Evolutionary conservation across 2,797 vertebrate genomes (phyloP).

Genomic region (Kryptolebias ocellatus): DNA sequence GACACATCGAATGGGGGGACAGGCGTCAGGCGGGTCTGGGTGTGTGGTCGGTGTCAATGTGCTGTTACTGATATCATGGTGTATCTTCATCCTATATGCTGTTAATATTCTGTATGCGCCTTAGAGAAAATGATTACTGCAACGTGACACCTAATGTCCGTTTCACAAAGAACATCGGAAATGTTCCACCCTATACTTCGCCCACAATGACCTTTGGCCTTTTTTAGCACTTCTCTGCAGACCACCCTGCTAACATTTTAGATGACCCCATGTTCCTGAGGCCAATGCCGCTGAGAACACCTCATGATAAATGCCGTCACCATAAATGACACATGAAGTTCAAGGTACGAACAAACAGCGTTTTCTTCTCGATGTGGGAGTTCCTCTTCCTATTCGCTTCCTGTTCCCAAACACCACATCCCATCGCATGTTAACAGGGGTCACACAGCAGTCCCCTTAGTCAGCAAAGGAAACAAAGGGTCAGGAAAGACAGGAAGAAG

Average conservation of each 20-base stretch:
- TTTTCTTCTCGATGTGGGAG: constrained; percentile 43
- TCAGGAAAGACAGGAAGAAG: constrained; percentile 44
- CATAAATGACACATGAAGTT: constrained; percentile 51
- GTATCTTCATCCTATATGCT: constrained; percentile 61
- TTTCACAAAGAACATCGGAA: constrained; percentile 67
- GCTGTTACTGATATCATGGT: constrained; percentile 69
- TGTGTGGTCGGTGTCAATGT: constrained; percentile 63
- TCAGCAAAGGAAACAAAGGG: constrained; percentile 63
- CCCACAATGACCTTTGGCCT: constrained; percentile 38
- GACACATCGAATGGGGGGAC: constrained; percentile 49
- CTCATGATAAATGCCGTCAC: constrained; percentile 2
- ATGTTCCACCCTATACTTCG: constrained; percentile 57
- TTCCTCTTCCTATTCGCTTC: constrained; percentile 55
- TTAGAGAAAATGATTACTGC: constrained; percentile 65
- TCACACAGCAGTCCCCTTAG: constrained; percentile 35
- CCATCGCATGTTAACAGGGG: constrained; percentile 33
- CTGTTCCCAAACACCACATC: constrained; percentile 41
- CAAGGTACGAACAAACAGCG: constrained; percentile 59
- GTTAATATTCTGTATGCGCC: constrained; percentile 57
- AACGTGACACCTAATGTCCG: constrained; percentile 52
- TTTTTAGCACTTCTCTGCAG: constrained; percentile 21
- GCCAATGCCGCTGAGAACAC: constrained; percentile 13
- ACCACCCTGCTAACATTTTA: constrained; percentile 35
- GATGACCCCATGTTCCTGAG: constrained; percentile 20
- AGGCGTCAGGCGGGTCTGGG: constrained; percentile 55